Conservation (phyloP, 2,888 invertebrate genomes). For the Drosophila eohydei region DNA sequence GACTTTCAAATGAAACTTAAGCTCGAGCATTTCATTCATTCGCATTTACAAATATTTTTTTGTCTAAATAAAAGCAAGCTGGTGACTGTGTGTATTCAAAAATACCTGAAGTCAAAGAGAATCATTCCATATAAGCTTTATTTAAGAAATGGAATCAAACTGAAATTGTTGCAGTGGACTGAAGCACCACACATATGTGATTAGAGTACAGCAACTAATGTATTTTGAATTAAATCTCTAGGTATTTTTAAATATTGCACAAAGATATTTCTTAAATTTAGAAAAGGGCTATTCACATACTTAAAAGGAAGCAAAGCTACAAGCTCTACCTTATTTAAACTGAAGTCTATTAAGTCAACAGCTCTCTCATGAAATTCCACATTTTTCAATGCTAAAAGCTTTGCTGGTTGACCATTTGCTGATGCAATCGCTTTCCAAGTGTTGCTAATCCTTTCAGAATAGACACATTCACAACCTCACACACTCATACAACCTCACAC, state of each 20-base stretch:
- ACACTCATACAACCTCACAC: not conserved
- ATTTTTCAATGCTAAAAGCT: constrained; percentile 11
- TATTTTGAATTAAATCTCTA: no score
- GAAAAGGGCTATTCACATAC: no score
- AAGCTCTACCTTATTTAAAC: not conserved
- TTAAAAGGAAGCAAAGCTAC: no score
- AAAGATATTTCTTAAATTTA: no score
- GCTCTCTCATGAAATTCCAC: constrained; percentile 6
- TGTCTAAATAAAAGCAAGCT: constrained; percentile 9
- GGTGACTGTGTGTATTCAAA: constrained; percentile 3
- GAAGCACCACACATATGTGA: not conserved
- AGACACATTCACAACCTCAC: constrained; percentile 3
- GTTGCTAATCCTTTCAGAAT: constrained; percentile 40
- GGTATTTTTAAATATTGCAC: no score
- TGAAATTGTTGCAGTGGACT: constrained; percentile 3
- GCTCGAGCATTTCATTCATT: constrained; percentile 25
- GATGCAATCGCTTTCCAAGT: constrained; percentile 10
- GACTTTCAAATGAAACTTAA: constrained; percentile 18
- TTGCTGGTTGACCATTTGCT: not conserved
- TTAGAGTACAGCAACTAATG: not conserved
- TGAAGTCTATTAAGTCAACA: not conserved
- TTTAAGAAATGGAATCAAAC: not conserved
- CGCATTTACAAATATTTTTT: constrained; percentile 11
- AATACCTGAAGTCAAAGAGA: not conserved
- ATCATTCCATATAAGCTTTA: not conserved